Percentiles rank a stretch among this genome's conserved stretches.
Conservation (phyloP, 2,113 vertebrate genomes). For the Isurus oxyrinchus region DNA sequence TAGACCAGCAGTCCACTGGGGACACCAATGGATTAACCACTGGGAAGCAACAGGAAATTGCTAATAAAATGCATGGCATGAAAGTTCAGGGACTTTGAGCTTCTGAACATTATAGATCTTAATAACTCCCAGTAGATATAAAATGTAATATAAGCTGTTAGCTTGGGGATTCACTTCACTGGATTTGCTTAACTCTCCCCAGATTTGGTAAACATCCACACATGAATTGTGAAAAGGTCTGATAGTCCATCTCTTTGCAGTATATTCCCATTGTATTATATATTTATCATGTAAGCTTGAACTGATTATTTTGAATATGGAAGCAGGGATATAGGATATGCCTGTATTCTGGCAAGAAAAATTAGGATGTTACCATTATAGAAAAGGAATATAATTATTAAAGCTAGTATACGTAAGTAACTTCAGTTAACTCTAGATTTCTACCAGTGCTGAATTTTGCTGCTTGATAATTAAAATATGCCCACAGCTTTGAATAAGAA, state of each 20-base stretch:
- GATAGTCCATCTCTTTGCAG: slow-evolving; percentile 31
- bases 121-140: neutral
- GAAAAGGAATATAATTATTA: slow-evolving; percentile 35
- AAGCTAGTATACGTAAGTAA: slow-evolving; percentile 29
- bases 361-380: slow-evolving; percentile 34
- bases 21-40: neutral
- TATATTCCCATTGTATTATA: slow-evolving; percentile 35
- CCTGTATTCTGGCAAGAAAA: slow-evolving; percentile 12
- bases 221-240: slow-evolving; percentile 25
- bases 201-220: slow-evolving; percentile 16
- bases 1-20: neutral
- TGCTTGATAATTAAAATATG: slow-evolving; percentile 31
- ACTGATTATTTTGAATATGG: slow-evolving; percentile 36
- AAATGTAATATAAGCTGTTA: slow-evolving; percentile 35
- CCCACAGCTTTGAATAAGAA: slow-evolving; percentile 21
- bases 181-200: slow-evolving; percentile 25
- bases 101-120: slow-evolving; percentile 35
- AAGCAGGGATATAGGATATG: slow-evolving; percentile 7
- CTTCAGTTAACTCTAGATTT: slow-evolving; percentile 35
- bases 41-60: slow-evolving; percentile 1
- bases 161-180: slow-evolving; percentile 32
- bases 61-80: slow-evolving; percentile 31
- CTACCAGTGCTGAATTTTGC: slow-evolving; percentile 35
- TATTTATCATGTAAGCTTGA: slow-evolving; percentile 35
- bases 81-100: slow-evolving; percentile 29